Percentiles rank a stretch among this genome's conserved stretches.
Conservation (phyloP, 2,888 invertebrate genomes). For the Sminthurinus aureus region DNA sequence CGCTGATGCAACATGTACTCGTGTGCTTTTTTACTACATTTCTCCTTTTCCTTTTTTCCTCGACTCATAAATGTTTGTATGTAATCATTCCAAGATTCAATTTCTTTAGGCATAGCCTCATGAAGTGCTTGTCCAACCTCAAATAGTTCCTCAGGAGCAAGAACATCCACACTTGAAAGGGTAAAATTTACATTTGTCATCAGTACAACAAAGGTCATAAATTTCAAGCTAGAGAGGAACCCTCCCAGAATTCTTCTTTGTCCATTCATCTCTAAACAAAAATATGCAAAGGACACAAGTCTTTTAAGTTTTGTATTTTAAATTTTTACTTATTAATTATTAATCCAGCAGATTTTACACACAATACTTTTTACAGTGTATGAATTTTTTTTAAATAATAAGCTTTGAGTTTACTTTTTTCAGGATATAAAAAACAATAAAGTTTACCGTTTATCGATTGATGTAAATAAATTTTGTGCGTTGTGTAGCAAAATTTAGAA, state of each 20-base stretch:
- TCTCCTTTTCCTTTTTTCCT: conserved; percentile 2
- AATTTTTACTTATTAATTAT: too few relatives aligned
- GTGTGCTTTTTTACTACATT: neutral
- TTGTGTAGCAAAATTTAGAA: too few relatives aligned
- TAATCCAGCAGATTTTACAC: too few relatives aligned
- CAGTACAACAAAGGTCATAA: neutral
- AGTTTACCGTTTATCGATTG: too few relatives aligned
- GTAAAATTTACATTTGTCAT: neutral
- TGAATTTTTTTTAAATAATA: too few relatives aligned
- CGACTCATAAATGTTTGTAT: neutral
- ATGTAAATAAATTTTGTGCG: too few relatives aligned
- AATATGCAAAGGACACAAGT: too few relatives aligned
- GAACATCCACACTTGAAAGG: neutral
- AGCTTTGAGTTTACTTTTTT: too few relatives aligned
- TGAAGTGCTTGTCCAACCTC: neutral
- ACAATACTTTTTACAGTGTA: too few relatives aligned
- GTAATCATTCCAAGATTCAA: conserved; percentile 6
- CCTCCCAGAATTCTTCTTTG: neutral
- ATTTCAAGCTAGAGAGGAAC: neutral
- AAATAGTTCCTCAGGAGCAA: neutral
- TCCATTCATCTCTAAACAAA: too few relatives aligned
- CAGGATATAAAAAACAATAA: too few relatives aligned
- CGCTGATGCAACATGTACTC: neutral
- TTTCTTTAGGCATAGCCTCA: neutral
- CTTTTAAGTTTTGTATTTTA: too few relatives aligned